Evolutionary conservation across 1,140 invertebrate genomes (phyloP).

Genomic region (Pantala flavescens): DNA sequence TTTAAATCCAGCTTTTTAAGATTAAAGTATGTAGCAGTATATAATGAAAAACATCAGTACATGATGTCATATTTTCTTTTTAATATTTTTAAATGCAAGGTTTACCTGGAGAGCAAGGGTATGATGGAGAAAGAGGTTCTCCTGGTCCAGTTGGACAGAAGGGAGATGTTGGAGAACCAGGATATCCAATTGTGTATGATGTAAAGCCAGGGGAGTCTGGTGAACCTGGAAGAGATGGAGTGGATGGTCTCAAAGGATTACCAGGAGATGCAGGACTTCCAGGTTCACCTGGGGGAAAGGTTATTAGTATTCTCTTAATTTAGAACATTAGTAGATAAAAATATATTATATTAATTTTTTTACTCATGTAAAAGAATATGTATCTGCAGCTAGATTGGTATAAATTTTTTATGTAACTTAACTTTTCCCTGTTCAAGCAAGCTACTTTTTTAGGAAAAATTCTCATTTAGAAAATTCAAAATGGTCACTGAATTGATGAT

Average conservation of each 20-base stretch:
- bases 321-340: neutral
- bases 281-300: constrained; percentile 19
- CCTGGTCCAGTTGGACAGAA: constrained; percentile 21
- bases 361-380: too few species aligned
- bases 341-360: too few species aligned
- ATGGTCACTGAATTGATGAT: too few species aligned
- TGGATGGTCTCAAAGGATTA: constrained; percentile 21
- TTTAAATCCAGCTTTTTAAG: too few species aligned
- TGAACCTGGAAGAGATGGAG: neutral
- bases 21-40: too few species aligned
- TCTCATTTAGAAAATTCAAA: too few species aligned
- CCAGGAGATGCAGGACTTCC: constrained; percentile 21
- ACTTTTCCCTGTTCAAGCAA: too few species aligned
- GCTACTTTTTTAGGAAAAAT: too few species aligned
- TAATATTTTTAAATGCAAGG: constrained; percentile 24
- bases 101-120: constrained; percentile 30
- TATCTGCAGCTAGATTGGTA: too few species aligned
- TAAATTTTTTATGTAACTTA: too few species aligned
- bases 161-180: constrained; percentile 23
- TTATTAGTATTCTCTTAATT: neutral
- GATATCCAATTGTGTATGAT: neutral
- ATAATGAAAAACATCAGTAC: too few species aligned
- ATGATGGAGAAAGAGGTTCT: constrained; percentile 15
- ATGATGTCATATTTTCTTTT: neutral
- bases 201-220: neutral